Base-by-base conservation (phyloP, 2,888 invertebrate genomes). In the Octonoba sinensis region DNA sequence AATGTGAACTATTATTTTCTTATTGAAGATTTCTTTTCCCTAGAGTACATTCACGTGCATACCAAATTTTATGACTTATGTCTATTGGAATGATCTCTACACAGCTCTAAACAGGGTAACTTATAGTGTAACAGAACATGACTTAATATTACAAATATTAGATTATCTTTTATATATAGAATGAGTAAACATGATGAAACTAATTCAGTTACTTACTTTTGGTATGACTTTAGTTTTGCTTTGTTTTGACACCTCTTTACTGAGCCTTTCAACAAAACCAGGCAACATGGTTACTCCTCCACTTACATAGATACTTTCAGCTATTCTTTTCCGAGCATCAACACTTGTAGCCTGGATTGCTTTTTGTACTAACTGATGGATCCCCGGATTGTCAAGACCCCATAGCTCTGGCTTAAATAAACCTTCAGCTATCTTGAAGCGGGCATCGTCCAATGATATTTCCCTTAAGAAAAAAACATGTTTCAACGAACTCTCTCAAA, bases 291-390 rank as follows among this genome's bases (percentile, higher is more conserved):
- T 91, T 20, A 90, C 89, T 8, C 89, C 89, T 27, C 91, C 92
- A 47, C 91, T 89, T 73, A 92, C 86, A 86, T 90, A 91, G 79
- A 92, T 90, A 84, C 90, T 90, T 85, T 91, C 89, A 83, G 89
- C 90, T 89, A 91, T 90, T 84, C 90, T 89, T 85, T 90, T 89
- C 8, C 91, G 87, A 72, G 89, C 89, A 86, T 92, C 91, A 87
- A 92, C 90, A 18, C 91, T 90, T 85, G 91, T 90, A 69, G 89
- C 89, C 86, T 90, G 90, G 66, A 92, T 89, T 20, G 91, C 91
- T 82, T 90, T 90, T 86, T 89, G 89, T 27, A 91, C 89, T 81
- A 91, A 87, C 84, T 90, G 90, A 81, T 90, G 91, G 24, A 92
- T 87, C 51, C 90, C 90, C 70, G 90, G 90, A 84, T 90, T 89